phyloP scores from a whole-genome alignment of 2,797 vertebrate genomes.

The Fistularia tabacaria region DNA sequence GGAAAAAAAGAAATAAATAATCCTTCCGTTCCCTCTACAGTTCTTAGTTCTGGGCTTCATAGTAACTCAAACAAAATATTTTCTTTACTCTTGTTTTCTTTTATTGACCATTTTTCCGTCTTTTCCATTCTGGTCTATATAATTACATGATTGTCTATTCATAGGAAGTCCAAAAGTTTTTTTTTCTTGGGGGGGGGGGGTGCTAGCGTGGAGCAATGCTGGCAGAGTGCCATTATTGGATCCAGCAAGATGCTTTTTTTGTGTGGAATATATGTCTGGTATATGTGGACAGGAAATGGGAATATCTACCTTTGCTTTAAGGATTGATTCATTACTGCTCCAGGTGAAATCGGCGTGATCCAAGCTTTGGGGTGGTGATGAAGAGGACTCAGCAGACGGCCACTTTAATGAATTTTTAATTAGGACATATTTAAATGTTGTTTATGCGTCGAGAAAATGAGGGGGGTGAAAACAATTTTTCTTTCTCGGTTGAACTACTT shows the following conservation, averaged over 20 bases:
- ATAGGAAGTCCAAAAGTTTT: not conserved
- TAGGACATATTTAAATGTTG: not conserved
- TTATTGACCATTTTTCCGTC: constrained; percentile 1
- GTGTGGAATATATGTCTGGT: not conserved
- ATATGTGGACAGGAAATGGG: not conserved
- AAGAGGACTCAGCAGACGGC: constrained; percentile 7
- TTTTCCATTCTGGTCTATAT: constrained; percentile 9
- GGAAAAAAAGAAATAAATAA: not conserved
- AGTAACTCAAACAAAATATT: constrained; percentile 27
- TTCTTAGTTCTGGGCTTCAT: constrained; percentile 13
- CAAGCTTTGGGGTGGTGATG: not conserved
- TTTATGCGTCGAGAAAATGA: no score
- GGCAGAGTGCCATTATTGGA: not conserved
- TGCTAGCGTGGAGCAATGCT: not conserved
- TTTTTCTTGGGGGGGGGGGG: no score
- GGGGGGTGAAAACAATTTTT: no score
- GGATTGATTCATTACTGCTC: constrained; percentile 7
- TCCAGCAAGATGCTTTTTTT: not conserved
- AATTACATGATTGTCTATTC: constrained; percentile 20
- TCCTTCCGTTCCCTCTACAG: no score
- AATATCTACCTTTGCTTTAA: constrained; percentile 3
- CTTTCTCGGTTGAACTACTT: no score
- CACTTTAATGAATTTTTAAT: constrained; percentile 25
- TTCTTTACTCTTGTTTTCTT: constrained; percentile 19
- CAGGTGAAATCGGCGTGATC: constrained; percentile 12